Percentiles rank a stretch among this genome's conserved stretches.
Evolutionary conservation across 2,113 vertebrate genomes (phyloP).

Genomic region (Percopsis transmontana): DNA sequence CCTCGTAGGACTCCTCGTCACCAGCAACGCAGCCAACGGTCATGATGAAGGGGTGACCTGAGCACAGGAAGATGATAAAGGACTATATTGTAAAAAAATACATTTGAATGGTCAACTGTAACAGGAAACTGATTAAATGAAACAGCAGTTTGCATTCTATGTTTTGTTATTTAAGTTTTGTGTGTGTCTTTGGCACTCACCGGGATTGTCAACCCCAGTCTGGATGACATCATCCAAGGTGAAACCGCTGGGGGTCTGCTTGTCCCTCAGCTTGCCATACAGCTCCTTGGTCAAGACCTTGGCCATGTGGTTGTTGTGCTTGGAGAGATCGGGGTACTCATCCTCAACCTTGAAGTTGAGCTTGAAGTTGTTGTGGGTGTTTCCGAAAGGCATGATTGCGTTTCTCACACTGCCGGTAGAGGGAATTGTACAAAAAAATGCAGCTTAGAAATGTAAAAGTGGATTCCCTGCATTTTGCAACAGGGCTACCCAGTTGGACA

Average conservation of each 20-base stretch:
- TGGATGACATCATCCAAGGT: conserved; percentile 91
- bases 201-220: conserved; percentile 93
- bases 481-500: conserved; percentile 40
- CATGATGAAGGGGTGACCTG: conserved; percentile 97
- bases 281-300: conserved; percentile 84
- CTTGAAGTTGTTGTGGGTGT: conserved; percentile 95
- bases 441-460: background rate
- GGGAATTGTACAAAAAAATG: background rate
- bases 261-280: conserved; percentile 87
- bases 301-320: conserved; percentile 97
- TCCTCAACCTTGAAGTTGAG: conserved; percentile 86
- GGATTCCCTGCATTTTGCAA: background rate
- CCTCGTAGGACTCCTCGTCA: conserved; percentile 87
- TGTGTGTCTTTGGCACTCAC: conserved; percentile 58
- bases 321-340: conserved; percentile 85
- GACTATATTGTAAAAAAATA: too few relatives aligned
- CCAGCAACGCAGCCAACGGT: conserved; percentile 93
- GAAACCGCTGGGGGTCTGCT: conserved; percentile 89
- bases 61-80: background rate
- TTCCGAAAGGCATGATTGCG: conserved; percentile 88
- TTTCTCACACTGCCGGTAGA: conserved; percentile 63
- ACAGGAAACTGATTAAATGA: background rate
- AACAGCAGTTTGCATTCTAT: background rate
- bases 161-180: background rate
- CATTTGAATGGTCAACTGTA: too few relatives aligned